A percentile compares a stretch with the other conserved stretches of the same genome.
phyloP scores from a whole-genome alignment of 2,888 invertebrate genomes.

The Zele albiditarsus region DNA sequence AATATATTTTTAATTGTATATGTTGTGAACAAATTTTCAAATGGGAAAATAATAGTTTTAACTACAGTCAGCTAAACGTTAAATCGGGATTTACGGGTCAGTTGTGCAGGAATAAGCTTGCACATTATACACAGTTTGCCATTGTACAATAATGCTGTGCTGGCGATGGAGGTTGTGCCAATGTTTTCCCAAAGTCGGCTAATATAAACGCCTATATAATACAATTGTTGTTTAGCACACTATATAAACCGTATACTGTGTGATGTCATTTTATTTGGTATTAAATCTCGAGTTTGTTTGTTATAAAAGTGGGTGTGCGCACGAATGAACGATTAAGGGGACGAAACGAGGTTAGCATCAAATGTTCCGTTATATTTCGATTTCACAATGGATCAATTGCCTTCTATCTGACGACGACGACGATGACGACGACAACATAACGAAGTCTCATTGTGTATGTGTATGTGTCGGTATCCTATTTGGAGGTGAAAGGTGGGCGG shows the following conservation, averaged over 20 bases:
- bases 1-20: background rate
- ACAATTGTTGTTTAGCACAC: background rate
- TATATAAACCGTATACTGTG: background rate
- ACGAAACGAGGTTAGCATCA: constrained; percentile 54
- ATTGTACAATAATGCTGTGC: constrained; percentile 1
- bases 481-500: constrained; percentile 53
- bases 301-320: constrained; percentile 9
- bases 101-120: constrained; percentile 2
- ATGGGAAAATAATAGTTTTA: constrained; percentile 23
- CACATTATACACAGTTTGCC: constrained; percentile 4
- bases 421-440: background rate
- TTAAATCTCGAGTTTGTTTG: background rate
- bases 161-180: background rate
- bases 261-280: background rate
- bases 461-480: constrained; percentile 27
- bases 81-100: constrained; percentile 27
- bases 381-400: constrained; percentile 59
- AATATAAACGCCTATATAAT: background rate
- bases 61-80: background rate
- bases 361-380: constrained; percentile 55
- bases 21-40: background rate
- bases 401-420: constrained; percentile 25
- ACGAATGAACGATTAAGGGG: constrained; percentile 48
- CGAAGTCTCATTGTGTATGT: constrained; percentile 19
- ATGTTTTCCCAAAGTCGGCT: background rate